Evolutionary conservation across 2,113 vertebrate genomes (phyloP).

Genomic region (Sclerurus mexicanus): DNA sequence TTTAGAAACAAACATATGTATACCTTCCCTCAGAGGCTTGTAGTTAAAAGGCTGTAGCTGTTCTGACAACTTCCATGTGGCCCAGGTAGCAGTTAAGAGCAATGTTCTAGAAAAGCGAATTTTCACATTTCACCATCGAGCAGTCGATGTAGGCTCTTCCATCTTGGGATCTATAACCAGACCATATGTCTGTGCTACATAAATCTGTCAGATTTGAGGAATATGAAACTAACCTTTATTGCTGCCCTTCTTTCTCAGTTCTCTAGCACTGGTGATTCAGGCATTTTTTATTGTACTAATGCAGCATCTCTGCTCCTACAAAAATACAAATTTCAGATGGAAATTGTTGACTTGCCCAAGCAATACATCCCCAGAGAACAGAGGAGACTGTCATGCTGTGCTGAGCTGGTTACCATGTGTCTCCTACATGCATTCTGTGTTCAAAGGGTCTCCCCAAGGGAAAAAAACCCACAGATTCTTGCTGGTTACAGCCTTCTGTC

Average conservation of each 20-base stretch:
- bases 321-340: background rate
- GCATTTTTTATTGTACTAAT: background rate
- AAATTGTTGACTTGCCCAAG: background rate
- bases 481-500: slow-evolving; percentile 12
- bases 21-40: background rate
- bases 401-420: background rate
- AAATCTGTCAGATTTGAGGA: background rate
- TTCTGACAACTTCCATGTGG: background rate
- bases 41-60: slow-evolving; percentile 2
- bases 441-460: background rate
- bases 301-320: background rate
- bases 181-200: background rate
- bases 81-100: background rate
- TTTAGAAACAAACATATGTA: background rate
- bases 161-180: background rate
- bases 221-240: background rate
- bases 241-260: background rate
- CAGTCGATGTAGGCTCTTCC: background rate
- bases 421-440: background rate
- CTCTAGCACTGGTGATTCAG: background rate
- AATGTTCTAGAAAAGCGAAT: background rate
- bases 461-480: background rate
- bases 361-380: background rate
- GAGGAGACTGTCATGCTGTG: background rate
- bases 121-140: background rate